phyloP scores from a whole-genome alignment of 2,113 vertebrate species.

The Lepisosteus oculatus region DNA sequence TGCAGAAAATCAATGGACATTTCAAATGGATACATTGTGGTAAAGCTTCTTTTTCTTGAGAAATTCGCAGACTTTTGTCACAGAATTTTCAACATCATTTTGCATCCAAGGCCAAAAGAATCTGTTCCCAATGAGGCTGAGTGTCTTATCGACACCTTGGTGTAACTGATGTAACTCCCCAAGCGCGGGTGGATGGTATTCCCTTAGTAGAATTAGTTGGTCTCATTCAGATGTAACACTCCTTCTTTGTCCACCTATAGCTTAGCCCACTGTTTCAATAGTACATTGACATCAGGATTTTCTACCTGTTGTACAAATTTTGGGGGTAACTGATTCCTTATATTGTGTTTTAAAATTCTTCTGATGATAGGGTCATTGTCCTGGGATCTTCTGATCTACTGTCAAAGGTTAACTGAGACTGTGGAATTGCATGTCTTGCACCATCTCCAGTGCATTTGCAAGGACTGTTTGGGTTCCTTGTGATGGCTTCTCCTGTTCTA shows the following conservation, averaged over 20 bases:
- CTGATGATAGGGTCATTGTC: background rate
- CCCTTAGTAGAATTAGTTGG: constrained; percentile 14
- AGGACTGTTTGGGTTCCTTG: background rate
- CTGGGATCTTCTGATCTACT: constrained; percentile 13
- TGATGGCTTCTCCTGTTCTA: background rate
- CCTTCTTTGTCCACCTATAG: background rate
- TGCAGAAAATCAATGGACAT: constrained; percentile 19
- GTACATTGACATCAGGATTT: background rate
- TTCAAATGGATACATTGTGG: too few relatives aligned
- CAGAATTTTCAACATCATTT: background rate
- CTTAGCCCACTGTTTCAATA: constrained; percentile 22
- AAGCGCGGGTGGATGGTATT: background rate
- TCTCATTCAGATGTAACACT: background rate
- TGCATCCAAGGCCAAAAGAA: constrained; percentile 14
- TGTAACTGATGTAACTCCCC: too few relatives aligned
- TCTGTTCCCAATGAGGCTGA: background rate
- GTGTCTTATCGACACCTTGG: too few relatives aligned
- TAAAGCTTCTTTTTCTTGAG: background rate
- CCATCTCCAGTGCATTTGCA: background rate
- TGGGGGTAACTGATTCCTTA: background rate
- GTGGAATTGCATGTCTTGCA: background rate
- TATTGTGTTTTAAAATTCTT: too few relatives aligned
- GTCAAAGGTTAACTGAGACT: constrained; percentile 3
- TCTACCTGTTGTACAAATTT: background rate
- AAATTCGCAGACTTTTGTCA: background rate